Evolutionary conservation across 64 coral and sea anemone genomes (phyloP).

Genomic region (Montipora capricornis): DNA sequence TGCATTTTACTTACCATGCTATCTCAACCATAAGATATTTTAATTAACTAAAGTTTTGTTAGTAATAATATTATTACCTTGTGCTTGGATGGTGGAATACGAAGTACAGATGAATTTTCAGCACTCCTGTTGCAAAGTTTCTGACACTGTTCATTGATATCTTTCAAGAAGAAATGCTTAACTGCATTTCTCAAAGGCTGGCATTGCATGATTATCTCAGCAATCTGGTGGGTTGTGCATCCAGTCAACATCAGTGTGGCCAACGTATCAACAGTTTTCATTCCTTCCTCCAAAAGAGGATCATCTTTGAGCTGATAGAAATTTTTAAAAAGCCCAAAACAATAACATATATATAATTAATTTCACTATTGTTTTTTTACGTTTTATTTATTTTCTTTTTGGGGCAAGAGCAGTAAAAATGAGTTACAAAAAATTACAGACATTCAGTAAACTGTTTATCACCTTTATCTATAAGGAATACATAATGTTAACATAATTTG

Average conservation of each 20-base stretch:
- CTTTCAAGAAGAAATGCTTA: background rate
- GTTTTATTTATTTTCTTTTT: background rate
- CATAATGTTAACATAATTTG: background rate
- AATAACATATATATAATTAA: background rate
- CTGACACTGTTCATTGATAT: background rate
- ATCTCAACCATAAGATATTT: background rate
- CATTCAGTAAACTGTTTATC: background rate
- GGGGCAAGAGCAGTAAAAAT: background rate
- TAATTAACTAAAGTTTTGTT: background rate
- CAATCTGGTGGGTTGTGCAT: background rate
- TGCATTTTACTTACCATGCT: background rate
- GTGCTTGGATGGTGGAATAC: background rate
- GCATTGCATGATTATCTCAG: slow-evolving; percentile 11
- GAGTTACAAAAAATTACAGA: slow-evolving; percentile 8
- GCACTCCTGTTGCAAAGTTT: background rate
- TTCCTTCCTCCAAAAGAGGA: background rate
- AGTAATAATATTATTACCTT: background rate
- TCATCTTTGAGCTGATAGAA: background rate
- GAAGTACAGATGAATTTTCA: background rate
- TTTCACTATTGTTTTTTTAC: background rate
- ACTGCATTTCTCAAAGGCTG: background rate
- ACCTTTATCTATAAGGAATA: slow-evolving; percentile 15
- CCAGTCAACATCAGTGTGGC: background rate
- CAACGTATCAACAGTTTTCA: background rate
- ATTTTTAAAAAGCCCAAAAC: background rate